Percentiles rank a stretch among this genome's conserved stretches.
phyloP scores from a whole-genome alignment of 2,113 vertebrate genomes.

The Elgaria multicarinata region DNA sequence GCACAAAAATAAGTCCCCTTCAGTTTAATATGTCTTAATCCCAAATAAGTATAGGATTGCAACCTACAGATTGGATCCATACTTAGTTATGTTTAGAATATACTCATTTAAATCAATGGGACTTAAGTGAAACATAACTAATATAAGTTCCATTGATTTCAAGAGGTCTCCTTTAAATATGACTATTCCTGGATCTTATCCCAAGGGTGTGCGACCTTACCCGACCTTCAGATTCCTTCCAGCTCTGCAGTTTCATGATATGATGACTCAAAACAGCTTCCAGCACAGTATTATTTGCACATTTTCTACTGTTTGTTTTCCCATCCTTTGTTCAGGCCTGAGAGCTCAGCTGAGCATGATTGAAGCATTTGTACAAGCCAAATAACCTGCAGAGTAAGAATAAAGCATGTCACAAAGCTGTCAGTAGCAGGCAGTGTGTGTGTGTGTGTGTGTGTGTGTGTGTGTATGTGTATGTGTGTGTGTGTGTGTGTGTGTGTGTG shows the following conservation, averaged over 20 bases:
- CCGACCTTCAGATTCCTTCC: background rate
- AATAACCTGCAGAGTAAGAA: slow-evolving; percentile 35
- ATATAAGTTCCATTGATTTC: too few relatives aligned
- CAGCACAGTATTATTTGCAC: slow-evolving; percentile 8
- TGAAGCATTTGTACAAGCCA: slow-evolving; percentile 50
- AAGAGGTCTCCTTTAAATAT: background rate
- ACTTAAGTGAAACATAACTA: too few relatives aligned
- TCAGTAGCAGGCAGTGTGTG: background rate
- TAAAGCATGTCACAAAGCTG: slow-evolving; percentile 43
- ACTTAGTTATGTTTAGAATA: too few relatives aligned
- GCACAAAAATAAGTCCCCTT: background rate
- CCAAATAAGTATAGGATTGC: background rate
- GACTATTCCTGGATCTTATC: background rate
- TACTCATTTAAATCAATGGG: too few relatives aligned
- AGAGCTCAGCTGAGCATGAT: slow-evolving; percentile 31
- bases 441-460: background rate
- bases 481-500: background rate
- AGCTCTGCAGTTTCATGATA: slow-evolving; percentile 21
- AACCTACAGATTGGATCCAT: background rate
- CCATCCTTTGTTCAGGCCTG: slow-evolving; percentile 28
- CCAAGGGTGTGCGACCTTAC: background rate
- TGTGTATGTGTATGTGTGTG: background rate
- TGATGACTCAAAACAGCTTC: slow-evolving; percentile 35
- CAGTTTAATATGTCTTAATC: background rate
- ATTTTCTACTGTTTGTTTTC: slow-evolving; percentile 45